Percentiles rank a stretch among this genome's conserved stretches.
phyloP scores from a whole-genome alignment of 1,140 invertebrate species.

The Galleria mellonella region DNA sequence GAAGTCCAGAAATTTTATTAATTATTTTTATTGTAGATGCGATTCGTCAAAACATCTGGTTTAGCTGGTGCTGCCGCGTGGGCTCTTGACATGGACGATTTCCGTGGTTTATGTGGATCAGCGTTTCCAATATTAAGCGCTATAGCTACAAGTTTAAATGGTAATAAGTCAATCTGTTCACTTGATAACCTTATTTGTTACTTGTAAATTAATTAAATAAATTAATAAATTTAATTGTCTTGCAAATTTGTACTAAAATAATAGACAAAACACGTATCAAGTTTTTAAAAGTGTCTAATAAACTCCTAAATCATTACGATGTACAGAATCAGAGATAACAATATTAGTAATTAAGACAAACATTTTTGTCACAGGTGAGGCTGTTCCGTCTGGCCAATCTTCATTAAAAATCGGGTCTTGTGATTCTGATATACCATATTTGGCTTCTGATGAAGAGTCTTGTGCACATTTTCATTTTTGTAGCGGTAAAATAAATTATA shows the following conservation, averaged over 20 bases:
- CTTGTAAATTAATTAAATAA: no score
- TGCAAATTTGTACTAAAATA: no score
- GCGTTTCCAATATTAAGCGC: constrained; percentile 79
- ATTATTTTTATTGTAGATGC: constrained; percentile 64
- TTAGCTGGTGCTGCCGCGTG: constrained; percentile 81
- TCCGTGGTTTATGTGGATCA: constrained; percentile 79
- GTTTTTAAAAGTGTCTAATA: no score
- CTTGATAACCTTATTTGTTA: no score
- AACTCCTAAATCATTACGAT: no score
- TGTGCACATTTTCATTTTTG: constrained; percentile 82
- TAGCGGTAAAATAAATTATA: constrained; percentile 76
- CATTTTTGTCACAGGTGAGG: constrained; percentile 36
- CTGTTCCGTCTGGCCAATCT: constrained; percentile 44
- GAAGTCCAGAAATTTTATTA: neutral
- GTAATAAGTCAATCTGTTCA: constrained; percentile 37
- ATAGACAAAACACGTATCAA: neutral
- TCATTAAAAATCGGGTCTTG: constrained; percentile 62
- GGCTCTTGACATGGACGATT: constrained; percentile 82
- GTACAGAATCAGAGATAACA: no score
- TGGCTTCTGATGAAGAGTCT: constrained; percentile 78
- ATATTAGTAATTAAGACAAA: no score
- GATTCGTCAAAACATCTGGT: constrained; percentile 77
- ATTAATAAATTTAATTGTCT: no score
- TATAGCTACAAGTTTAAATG: constrained; percentile 75
- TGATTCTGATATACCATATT: constrained; percentile 66